Evolutionary conservation across 2,888 invertebrate species (phyloP).

Genomic region (Adelphocoris suturalis): DNA sequence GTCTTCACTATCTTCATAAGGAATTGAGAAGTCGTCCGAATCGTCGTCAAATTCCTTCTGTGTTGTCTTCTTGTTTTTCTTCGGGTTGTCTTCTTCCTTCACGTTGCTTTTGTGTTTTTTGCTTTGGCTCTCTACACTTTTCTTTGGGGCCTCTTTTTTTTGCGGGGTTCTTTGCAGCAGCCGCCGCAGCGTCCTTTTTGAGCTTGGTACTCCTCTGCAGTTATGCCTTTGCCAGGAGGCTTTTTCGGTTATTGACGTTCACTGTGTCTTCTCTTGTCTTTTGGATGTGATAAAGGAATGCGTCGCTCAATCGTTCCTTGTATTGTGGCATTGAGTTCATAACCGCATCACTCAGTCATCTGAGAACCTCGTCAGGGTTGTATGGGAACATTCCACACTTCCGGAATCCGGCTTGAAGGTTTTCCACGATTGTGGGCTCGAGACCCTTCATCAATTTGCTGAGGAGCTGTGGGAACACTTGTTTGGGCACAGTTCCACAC

Average conservation of each 20-base stretch:
- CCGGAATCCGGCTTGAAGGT: too few relatives aligned
- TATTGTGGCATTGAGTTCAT: background rate
- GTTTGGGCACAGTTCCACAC: too few relatives aligned
- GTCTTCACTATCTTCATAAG: slow-evolving; percentile 35
- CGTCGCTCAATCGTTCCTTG: background rate
- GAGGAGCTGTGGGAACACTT: too few relatives aligned
- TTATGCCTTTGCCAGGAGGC: too few relatives aligned
- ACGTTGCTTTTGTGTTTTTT: background rate
- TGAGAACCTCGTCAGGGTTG: too few relatives aligned
- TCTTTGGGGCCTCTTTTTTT: slow-evolving; percentile 41
- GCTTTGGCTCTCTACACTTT: slow-evolving; percentile 41
- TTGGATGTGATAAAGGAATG: too few relatives aligned
- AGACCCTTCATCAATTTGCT: too few relatives aligned
- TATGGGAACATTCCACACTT: too few relatives aligned
- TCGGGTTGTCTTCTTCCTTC: background rate
- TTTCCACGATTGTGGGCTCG: too few relatives aligned
- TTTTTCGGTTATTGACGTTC: too few relatives aligned
- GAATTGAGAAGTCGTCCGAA: slow-evolving; percentile 34
- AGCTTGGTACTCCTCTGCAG: slow-evolving; percentile 40
- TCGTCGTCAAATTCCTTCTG: slow-evolving; percentile 35
- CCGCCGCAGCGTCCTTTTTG: slow-evolving; percentile 37
- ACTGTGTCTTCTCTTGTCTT: too few relatives aligned
- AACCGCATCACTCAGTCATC: background rate
- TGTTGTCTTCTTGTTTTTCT: slow-evolving; percentile 6
- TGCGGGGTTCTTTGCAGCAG: background rate